phyloP scores from a whole-genome alignment of 1,140 invertebrate species.

The Tetramorium alpestre region DNA sequence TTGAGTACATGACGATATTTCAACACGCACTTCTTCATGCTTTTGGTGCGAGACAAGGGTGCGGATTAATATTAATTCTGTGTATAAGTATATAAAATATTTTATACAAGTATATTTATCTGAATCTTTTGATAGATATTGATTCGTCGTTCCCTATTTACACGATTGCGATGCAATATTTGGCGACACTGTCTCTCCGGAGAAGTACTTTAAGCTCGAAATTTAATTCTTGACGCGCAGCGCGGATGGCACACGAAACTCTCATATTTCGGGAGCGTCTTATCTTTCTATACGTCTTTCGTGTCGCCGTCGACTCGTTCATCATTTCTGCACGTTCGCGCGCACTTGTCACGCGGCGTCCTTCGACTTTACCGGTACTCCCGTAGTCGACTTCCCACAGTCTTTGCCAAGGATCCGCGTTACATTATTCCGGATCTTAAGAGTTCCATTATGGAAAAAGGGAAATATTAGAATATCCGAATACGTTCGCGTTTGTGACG shows the following conservation, averaged over 20 bases:
- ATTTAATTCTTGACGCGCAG: not conserved
- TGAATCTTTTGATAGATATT: not conserved
- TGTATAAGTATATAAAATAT: no score
- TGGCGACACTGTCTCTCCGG: not conserved
- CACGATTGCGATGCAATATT: not conserved
- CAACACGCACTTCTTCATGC: not conserved
- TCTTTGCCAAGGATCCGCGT: not conserved
- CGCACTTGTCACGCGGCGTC: not conserved
- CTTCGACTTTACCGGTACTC: not conserved
- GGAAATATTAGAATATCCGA: constrained; percentile 28
- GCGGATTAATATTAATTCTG: not conserved
- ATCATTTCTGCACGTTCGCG: not conserved
- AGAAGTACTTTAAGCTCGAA: not conserved
- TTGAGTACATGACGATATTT: not conserved
- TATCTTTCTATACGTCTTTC: not conserved
- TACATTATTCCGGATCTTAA: constrained; percentile 28
- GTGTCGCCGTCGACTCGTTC: not conserved
- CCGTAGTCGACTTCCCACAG: not conserved
- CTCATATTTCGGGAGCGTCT: no score
- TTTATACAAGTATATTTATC: no score
- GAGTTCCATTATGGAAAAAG: constrained; percentile 6
- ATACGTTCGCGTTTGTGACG: not conserved
- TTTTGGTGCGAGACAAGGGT: not conserved
- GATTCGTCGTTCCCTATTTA: not conserved
- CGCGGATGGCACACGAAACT: not conserved